Conservation (phyloP, 2,113 vertebrate genomes). For the Uria aalge region DNA sequence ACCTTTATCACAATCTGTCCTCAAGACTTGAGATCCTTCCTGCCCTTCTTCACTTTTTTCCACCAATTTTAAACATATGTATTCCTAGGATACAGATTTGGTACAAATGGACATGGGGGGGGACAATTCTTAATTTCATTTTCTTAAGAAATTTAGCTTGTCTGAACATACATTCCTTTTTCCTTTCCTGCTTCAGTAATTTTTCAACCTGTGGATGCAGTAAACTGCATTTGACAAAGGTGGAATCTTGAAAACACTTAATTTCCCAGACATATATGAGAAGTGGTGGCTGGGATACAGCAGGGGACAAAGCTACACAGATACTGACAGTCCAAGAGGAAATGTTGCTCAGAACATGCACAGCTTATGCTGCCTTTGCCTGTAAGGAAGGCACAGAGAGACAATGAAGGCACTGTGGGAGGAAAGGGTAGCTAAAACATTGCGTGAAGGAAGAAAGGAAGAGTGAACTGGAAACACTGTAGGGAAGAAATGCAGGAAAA, state of each 20-base stretch:
- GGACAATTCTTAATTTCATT: neutral
- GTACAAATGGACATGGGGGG: neutral
- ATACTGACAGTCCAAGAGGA: neutral
- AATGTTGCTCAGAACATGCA: neutral
- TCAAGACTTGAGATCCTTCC: neutral
- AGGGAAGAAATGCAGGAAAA: neutral
- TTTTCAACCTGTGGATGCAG: neutral
- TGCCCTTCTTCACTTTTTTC: constrained; percentile 27
- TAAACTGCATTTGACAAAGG: neutral
- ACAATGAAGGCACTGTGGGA: neutral
- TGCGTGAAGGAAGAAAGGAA: neutral
- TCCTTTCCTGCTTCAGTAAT: neutral
- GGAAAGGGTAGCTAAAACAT: neutral
- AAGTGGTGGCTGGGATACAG: neutral
- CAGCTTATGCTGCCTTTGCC: neutral
- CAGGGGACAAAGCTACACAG: neutral
- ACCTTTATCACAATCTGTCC: neutral
- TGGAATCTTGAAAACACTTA: neutral
- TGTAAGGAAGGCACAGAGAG: neutral
- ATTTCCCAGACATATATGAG: neutral
- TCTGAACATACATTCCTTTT: neutral
- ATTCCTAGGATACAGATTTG: constrained; percentile 5
- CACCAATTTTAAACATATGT: neutral
- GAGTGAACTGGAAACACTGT: neutral
- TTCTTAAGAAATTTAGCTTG: neutral